These are phyloP conservation scores for Aspidapion aeneum DNA, from an alignment of 2,888 invertebrate species.

Conservation along the genomic window DNA sequence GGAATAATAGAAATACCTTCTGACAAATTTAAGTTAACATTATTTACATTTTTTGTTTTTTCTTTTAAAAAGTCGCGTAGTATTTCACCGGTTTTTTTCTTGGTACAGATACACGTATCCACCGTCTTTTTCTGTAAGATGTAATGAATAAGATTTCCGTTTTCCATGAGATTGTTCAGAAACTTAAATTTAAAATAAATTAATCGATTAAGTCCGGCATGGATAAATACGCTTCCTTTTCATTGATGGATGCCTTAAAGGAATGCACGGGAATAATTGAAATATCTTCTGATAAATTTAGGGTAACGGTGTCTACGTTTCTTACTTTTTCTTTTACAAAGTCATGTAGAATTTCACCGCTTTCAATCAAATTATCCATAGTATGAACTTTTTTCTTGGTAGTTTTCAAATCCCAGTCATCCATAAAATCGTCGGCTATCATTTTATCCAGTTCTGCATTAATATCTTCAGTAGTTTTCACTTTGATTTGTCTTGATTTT, in stretches of 20 bases:
- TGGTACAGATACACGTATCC: too few relatives aligned
- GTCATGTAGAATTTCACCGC: conserved; percentile 28
- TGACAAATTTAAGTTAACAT: too few relatives aligned
- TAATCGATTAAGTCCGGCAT: conserved; percentile 47
- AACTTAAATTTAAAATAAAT: too few relatives aligned
- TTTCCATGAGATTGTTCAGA: too few relatives aligned
- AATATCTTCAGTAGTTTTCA: conserved; percentile 12
- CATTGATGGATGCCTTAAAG: conserved; percentile 4
- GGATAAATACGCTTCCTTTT: conserved; percentile 40
- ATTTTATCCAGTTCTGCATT: conserved; percentile 5
- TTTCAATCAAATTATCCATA: conserved; percentile 30
- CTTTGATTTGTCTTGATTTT: conserved; percentile 2
- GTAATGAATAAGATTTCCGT: too few relatives aligned
- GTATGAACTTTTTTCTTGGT: conserved; percentile 28
- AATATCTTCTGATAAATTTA: conserved; percentile 10
- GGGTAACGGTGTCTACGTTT: conserved; percentile 30
- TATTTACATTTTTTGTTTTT: too few relatives aligned
- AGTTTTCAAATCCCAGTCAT: conserved; percentile 36
- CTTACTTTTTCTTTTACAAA: conserved; percentile 32
- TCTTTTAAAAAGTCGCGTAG: too few relatives aligned
- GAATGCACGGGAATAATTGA: conserved; percentile 1
- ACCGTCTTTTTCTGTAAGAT: too few relatives aligned
- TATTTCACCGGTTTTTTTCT: too few relatives aligned
- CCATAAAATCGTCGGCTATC: conserved; percentile 20
- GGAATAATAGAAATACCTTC: too few relatives aligned